Evolutionary conservation across 1,140 invertebrate genomes (phyloP), one percentile per base, ranked within the genome.

Genomic region (Pogonognathellus flavescens): DNA sequence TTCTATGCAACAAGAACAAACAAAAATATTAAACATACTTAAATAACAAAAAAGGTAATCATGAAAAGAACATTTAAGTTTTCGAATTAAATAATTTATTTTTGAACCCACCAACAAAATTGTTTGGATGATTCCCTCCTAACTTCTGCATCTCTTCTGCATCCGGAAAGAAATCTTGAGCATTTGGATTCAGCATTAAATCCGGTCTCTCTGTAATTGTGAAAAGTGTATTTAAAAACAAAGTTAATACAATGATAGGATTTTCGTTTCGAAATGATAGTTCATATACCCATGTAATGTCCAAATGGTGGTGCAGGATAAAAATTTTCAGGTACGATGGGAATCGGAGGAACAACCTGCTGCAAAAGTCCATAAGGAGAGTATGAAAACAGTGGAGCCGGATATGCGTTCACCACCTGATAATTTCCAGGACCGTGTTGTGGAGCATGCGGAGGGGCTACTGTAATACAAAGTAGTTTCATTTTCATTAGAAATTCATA

Each of bases 121-220:
- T 41, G 53, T 57, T 57, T 57, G n/a, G 53, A 57, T 14, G 11
- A 57, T 57, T 13, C n/a, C n/a, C 53, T 2, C 2, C n/a, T 2
- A 57, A 4, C 11, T 4, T n/a, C 11, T 14, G n/a, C n/a, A n/a
- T 14, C n/a, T 57, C 53, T 10, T 57, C 53, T 5, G 53, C 49
- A 50, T 76, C 70, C 14, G 70, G 70, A n/a, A n/a, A 76, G 41
- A 76, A 76, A 18, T 76, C 70, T 76, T 76, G 70, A 50, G 70
- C 70, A 50, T 76, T 76, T 31, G 70, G 70, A 50, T 76, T 76
- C 16, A 76, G n/a, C 41, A 14, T n/a, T 20, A 76, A 76, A 6
- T 50, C 70, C 49, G 13, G 70, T 18, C 70, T 50, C 7, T 76
- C 70, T 76, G 31, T 20, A 9, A 22, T 25, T 62, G n/a, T 2